phyloP scores from a whole-genome alignment of 2,113 vertebrate genomes.

The Damaliscus lunatus region DNA sequence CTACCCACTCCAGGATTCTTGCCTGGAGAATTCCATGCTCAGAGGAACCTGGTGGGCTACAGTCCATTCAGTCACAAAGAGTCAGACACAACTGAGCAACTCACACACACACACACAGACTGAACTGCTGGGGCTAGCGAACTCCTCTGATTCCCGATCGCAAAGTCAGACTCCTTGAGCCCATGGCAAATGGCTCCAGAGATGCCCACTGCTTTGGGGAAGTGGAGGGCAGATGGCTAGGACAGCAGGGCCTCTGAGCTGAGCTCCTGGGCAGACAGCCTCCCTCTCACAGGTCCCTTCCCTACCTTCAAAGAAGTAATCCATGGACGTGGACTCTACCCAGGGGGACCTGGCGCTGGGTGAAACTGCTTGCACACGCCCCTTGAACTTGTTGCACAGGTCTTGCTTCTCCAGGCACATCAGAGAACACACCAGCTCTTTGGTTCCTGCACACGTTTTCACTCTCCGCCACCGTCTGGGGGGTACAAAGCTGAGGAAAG shows the following conservation, averaged over 20 bases:
- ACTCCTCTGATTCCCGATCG: not conserved
- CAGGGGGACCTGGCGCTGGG: not conserved
- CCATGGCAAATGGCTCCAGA: accelerated
- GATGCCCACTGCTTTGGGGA: not conserved
- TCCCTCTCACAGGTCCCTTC: not conserved
- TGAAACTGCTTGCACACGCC: slow-evolving; percentile 64
- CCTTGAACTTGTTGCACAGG: slow-evolving; percentile 61
- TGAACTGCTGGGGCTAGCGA: not conserved
- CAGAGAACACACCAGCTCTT: slow-evolving; percentile 68
- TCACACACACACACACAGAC: not conserved
- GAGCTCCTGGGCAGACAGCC: not conserved
- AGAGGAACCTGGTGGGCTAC: not conserved
- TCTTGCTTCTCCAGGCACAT: slow-evolving; percentile 74
- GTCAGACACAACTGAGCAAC: not conserved
- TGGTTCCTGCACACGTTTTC: slow-evolving; percentile 57
- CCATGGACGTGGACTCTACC: slow-evolving; percentile 63
- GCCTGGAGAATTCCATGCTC: not conserved
- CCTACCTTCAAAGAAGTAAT: slow-evolving; percentile 76
- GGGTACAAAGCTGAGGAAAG: slow-evolving; percentile 39
- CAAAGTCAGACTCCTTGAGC: not conserved
- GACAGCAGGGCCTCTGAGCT: not conserved
- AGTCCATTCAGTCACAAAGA: not conserved
- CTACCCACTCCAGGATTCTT: not conserved
- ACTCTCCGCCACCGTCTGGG: slow-evolving; percentile 64
- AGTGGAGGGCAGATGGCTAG: not conserved